Evolutionary conservation across 2,797 vertebrate species (phyloP).

Genomic region (Scarus forsteni): DNA sequence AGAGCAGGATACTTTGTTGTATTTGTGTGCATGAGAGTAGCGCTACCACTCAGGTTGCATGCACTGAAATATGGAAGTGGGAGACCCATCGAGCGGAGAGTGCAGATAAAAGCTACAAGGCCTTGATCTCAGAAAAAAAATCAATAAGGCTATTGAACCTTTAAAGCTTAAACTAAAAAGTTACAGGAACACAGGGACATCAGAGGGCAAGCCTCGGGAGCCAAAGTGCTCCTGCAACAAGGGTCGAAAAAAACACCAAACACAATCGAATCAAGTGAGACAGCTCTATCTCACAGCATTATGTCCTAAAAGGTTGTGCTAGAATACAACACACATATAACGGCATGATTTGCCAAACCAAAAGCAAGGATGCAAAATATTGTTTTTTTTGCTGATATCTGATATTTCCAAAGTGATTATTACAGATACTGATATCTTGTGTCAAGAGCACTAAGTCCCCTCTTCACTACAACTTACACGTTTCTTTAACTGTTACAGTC

Average conservation of each 20-base stretch:
- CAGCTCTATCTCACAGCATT: slow-evolving; percentile 49
- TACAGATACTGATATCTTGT: too few species aligned
- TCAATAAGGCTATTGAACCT: slow-evolving; percentile 79
- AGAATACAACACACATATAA: too few species aligned
- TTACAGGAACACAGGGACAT: slow-evolving; percentile 73
- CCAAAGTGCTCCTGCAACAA: slow-evolving; percentile 17
- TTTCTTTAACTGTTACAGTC: too few species aligned
- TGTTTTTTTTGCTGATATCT: too few species aligned
- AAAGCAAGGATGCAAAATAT: too few species aligned
- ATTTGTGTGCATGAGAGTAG: slow-evolving; percentile 14
- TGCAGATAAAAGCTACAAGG: slow-evolving; percentile 68
- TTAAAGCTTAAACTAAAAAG: slow-evolving; percentile 66
- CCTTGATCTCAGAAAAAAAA: slow-evolving; percentile 75
- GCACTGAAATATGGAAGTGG: slow-evolving; percentile 34
- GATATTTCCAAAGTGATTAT: too few species aligned
- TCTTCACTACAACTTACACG: too few species aligned
- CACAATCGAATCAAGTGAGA: slow-evolving; percentile 53
- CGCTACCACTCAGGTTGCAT: slow-evolving; percentile 21
- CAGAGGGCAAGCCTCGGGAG: slow-evolving; percentile 44
- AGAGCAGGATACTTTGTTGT: slow-evolving; percentile 10
- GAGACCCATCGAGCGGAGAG: slow-evolving; percentile 34
- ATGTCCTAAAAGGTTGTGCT: too few species aligned
- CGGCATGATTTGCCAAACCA: too few species aligned
- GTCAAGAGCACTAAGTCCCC: too few species aligned
- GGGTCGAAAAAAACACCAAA: slow-evolving; percentile 4